A percentile compares a stretch with the other conserved stretches of the same genome.
These are phyloP conservation scores for Brachyopa scutellaris DNA, from an alignment of 2,888 invertebrate species.

Conservation along the genomic window DNA sequence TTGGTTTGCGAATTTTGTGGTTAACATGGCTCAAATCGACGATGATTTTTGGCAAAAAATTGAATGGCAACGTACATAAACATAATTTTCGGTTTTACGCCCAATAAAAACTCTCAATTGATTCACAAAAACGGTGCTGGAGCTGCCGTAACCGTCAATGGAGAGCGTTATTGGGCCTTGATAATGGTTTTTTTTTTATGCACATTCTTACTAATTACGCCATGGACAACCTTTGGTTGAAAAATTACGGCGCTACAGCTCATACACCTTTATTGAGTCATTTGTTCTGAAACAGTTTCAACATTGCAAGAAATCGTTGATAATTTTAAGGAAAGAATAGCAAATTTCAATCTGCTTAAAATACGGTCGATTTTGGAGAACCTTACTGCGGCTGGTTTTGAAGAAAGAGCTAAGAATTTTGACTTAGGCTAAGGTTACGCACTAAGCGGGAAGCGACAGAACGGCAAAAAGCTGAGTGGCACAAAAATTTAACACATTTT, in stretches of 20 bases:
- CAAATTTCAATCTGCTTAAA: no score
- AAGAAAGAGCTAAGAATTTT: no score
- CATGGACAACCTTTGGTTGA: not conserved
- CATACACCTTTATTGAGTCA: not conserved
- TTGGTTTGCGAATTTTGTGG: not conserved
- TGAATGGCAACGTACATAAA: not conserved
- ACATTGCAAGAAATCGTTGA: no score
- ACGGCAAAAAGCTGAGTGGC: no score
- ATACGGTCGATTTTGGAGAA: no score
- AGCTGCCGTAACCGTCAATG: no score
- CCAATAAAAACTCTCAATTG: not conserved
- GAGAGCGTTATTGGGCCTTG: not conserved
- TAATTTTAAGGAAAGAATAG: no score
- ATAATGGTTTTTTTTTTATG: not conserved
- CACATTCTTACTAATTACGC: not conserved
- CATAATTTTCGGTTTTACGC: no score
- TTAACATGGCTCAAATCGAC: not conserved
- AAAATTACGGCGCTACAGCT: not conserved
- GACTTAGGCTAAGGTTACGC: no score
- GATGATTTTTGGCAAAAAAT: not conserved
- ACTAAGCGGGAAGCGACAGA: no score
- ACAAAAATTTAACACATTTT: no score
- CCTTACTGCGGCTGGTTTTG: no score
- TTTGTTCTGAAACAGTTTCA: not conserved
- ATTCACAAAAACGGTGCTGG: not conserved